Evolutionary conservation across 2,797 vertebrate genomes (phyloP), one percentile per base, ranked within the genome.

Genomic region (Pipistrellus kuhlii): DNA sequence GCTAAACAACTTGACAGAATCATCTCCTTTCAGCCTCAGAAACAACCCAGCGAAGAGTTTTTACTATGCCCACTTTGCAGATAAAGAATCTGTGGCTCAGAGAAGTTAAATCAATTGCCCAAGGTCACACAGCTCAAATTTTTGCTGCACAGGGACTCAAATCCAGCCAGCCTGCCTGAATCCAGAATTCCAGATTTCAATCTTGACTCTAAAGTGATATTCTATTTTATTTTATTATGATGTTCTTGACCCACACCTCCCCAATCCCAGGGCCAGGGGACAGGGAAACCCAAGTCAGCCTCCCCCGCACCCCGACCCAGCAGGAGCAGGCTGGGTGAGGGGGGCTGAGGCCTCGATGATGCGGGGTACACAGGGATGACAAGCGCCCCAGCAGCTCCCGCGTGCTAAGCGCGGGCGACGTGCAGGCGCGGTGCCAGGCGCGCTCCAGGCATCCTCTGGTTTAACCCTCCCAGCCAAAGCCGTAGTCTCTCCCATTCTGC

Each of bases 61-160:
- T 55, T 64, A 64, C 66, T 55, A 32, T 51, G 55, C 6, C 8
- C 59, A 66, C 73, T 57, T 18, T 51, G 71, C 68, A 85, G 73
- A 78, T 71, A 81, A 53, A 89, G 81, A 25, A 25, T 78, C 18
- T 51, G 55, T 11, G 23, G 80, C 62, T 96, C 86, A 84, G 91
- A 96, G 62, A 97, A 75, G 88, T 94, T 73, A 46, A 72, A 30
- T 77, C 89, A 68, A 41, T 2, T 71, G 77, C 69, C 95, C 96
- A 96, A 97, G 97, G 96, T 95, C 96, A 96, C 94, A 96, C 32
- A 93, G 94, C 82, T 91, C 38, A n/a, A 85, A 83, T 71, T 62
- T 21, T 21, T 21, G 83, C 75, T 6, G 44, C 11, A 35, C 53
- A 64, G 13, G 48, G 71, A 90, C 48, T 88, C 75, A 75, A 77